Base-by-base conservation (phyloP, 2,797 vertebrate genomes). In the Dipus sagitta region DNA sequence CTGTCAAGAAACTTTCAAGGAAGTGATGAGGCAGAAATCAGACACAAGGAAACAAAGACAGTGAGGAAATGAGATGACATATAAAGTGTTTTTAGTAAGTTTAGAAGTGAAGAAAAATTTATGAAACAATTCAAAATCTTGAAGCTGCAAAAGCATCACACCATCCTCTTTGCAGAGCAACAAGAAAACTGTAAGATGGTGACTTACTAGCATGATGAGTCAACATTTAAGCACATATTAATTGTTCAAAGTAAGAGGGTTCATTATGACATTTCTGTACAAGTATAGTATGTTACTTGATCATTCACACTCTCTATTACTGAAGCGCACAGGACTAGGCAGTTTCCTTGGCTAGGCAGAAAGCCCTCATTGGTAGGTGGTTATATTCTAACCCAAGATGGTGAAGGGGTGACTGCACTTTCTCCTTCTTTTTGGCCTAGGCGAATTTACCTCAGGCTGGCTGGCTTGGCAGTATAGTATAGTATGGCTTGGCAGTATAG, bases 31-130 rank as follows among this genome's bases (percentile, higher is more conserved):
- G 42, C 26, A 81, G 47, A 94, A 92, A 74, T 93, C 30, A 68
- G 34, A 87, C 34, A 86, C 18, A 26, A 91, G 54, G 28, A 89
- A 93, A 85, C 38, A 89, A 78, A 60, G 58, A 4, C 21, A 47
- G 12, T 15, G 6, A 93, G 58, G 21, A 82, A 91, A 65, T 15
- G 15, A 83, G 17, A 2, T 70, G 47, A 47, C 32, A 88, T 74
- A 34, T 14, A 52, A 88, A 74, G 23, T 84, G 72, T 62, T 88
- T 84, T 93, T 65, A 32, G 52, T 18, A 90, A 34, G 18, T 93
- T 65, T 87, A 23, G 47, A 82, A 91, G 30, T 58, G 6, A 94
- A 93, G 65, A 23, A 34, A 85, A 91, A 83, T 28, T 24, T 71
- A 84, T 6, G 4, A 78, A 70, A 38, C 9, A 83, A 76, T 70